A percentile compares a stretch with the other conserved stretches of the same genome.
Evolutionary conservation across 53 echinoderm and acorn worm species (phyloP).

Genomic region (Henricia sp.): DNA sequence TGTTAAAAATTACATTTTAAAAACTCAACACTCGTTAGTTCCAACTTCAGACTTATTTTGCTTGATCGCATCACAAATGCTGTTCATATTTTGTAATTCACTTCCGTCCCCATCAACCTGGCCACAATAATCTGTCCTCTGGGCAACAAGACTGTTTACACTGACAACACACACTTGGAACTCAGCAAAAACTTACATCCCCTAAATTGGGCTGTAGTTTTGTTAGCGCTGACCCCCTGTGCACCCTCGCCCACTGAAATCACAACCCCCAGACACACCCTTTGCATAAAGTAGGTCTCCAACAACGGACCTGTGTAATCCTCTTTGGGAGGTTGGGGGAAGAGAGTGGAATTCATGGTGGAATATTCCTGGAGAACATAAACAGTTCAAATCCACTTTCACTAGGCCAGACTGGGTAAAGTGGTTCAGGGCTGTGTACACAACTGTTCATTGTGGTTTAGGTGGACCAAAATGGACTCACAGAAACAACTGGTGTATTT

Average conservation of each 20-base stretch:
- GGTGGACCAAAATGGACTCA: background rate
- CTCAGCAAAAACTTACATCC: conserved; percentile 9
- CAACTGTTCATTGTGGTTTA: conserved; percentile 2
- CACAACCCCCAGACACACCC: conserved; percentile 48
- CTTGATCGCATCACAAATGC: too few relatives aligned
- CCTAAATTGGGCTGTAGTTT: conserved; percentile 7
- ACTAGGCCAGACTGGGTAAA: background rate
- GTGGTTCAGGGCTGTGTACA: conserved; percentile 26
- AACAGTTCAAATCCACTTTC: conserved; percentile 27
- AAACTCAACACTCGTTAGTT: too few relatives aligned
- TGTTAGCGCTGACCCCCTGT: conserved; percentile 44
- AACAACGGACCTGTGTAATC: background rate
- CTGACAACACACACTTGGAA: conserved; percentile 40
- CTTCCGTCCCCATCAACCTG: conserved; percentile 28
- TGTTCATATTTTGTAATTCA: too few relatives aligned
- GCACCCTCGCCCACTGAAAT: conserved; percentile 21
- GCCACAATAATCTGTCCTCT: conserved; percentile 3
- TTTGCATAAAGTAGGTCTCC: conserved; percentile 5
- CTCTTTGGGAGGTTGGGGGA: background rate
- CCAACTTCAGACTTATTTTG: too few relatives aligned
- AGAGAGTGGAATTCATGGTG: background rate
- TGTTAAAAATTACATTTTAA: too few relatives aligned
- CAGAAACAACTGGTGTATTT: too few relatives aligned
- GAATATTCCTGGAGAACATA: conserved; percentile 12
- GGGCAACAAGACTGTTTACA: conserved; percentile 19